Evolutionary conservation across 2,888 invertebrate genomes (phyloP), one percentile per base, ranked within the genome.

Genomic region (Pachymerium ferrugineum): DNA sequence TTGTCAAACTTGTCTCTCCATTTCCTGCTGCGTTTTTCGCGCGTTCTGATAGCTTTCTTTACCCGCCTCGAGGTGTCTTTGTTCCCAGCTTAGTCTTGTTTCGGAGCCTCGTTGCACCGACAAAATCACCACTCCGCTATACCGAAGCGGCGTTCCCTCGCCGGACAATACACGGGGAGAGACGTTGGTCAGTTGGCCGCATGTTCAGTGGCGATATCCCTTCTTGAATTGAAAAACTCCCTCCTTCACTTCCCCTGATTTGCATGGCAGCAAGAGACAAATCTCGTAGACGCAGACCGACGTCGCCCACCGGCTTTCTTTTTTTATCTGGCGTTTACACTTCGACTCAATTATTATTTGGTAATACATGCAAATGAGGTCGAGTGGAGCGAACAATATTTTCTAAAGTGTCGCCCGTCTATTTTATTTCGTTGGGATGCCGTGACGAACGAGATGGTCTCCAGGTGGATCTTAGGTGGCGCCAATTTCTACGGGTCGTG

Each of bases 1-100:
- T 54, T 54, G 54, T 54, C 54, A 54, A 54, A 54, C 54, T 54
- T 54, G 54, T 54, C 54, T 54, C 54, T 54, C 54, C 54, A 54
- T 54, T 54, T 54, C 54, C 54, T 54, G 54, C 54, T 54, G 54
- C 54, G 54, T 54, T 54, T 54, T 54, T 22, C 54, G 54, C 54
- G 54, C 54, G 54, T 54, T 54, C 25, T 28, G 54, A 54, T 54
- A 54, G 54, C 54, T 54, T 54, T 54, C 54, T 54, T 54, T 54
- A 25, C 54, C 28, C 54, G 54, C 54, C 54, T 54, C 54, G 54
- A 54, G 54, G 54, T 54, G 54, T 54, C 54, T 54, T 54, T 54
- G 54, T 54, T 54, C 54, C 54, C 54, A 25, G 54, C 54, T 54
- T 54, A 54, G 54, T 54, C 54, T 28, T 54, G 54, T 54, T 54